Evolutionary conservation across 2,888 invertebrate species (phyloP).

Genomic region (Athalia cordata): DNA sequence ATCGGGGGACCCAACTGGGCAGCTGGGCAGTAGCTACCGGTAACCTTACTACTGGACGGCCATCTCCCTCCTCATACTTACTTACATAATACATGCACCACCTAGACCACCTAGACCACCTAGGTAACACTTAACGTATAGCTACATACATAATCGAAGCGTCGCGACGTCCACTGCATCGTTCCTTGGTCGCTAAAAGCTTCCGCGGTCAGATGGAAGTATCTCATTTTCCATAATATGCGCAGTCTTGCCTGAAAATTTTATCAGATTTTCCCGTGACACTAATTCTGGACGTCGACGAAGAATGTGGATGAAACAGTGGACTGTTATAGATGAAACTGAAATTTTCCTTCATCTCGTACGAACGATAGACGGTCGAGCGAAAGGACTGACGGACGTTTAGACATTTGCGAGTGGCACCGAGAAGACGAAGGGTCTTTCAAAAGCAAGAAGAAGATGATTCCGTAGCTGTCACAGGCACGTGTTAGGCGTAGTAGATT

Average conservation of each 20-base stretch:
- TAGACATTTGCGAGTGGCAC: constrained; percentile 58
- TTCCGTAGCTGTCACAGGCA: constrained; percentile 64
- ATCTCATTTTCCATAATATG: neutral
- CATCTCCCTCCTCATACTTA: constrained; percentile 43
- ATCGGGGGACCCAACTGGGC: constrained; percentile 72
- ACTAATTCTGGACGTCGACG: neutral
- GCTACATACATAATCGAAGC: constrained; percentile 17
- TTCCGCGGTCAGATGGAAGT: constrained; percentile 10
- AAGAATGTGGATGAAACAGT: neutral
- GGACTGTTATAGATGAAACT: too few species aligned
- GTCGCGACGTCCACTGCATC: constrained; percentile 6
- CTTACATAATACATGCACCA: constrained; percentile 27
- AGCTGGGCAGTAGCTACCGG: constrained; percentile 60
- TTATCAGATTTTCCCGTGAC: neutral
- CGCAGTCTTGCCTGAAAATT: neutral
- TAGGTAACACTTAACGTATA: neutral
- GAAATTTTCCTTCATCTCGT: neutral
- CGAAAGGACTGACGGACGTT: constrained; percentile 47
- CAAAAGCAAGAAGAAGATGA: constrained; percentile 60
- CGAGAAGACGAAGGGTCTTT: constrained; percentile 58
- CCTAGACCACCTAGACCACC: neutral
- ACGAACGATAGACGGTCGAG: neutral
- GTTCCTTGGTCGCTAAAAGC: constrained; percentile 29
- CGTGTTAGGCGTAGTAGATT: constrained; percentile 51
- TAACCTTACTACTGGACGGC: constrained; percentile 27